phyloP scores from a whole-genome alignment of 1,140 invertebrate genomes.

The Paralvinella palmiformis region DNA sequence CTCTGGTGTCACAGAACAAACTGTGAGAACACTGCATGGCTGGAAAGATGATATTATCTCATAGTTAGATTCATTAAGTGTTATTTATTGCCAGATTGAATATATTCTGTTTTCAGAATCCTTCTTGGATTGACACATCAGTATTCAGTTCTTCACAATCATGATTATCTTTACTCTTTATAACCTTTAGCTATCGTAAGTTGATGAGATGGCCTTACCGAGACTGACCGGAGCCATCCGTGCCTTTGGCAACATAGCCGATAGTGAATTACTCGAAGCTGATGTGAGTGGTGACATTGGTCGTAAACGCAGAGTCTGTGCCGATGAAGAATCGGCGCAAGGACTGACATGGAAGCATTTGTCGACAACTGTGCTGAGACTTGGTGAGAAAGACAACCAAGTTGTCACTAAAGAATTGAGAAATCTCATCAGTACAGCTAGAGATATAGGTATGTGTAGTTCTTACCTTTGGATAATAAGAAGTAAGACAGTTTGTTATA shows the following conservation, averaged over 20 bases:
- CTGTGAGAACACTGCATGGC: too few relatives aligned
- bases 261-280: conserved; percentile 10
- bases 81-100: too few relatives aligned
- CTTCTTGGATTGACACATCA: too few relatives aligned
- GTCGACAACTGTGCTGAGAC: conserved; percentile 20
- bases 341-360: conserved; percentile 33
- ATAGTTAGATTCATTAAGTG: too few relatives aligned
- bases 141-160: too few relatives aligned
- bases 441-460: conserved; percentile 29
- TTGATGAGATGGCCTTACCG: conserved; percentile 31
- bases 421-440: conserved; percentile 31
- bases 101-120: too few relatives aligned
- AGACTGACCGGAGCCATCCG: conserved; percentile 38
- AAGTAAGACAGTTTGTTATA: not conserved
- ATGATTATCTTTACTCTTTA: too few relatives aligned
- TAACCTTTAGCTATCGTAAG: too few relatives aligned
- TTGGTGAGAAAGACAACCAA: conserved; percentile 21
- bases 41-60: too few relatives aligned
- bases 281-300: conserved; percentile 22
- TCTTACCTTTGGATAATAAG: not conserved
- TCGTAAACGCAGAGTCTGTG: conserved; percentile 25
- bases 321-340: conserved; percentile 28
- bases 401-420: conserved; percentile 27
- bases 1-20: too few relatives aligned
- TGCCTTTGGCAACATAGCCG: conserved; percentile 32